A percentile compares a stretch with the other conserved stretches of the same genome.
These are phyloP conservation scores for Pachliopta kotzebuea DNA, from an alignment of 2,888 invertebrate species.

Conservation along the genomic window DNA sequence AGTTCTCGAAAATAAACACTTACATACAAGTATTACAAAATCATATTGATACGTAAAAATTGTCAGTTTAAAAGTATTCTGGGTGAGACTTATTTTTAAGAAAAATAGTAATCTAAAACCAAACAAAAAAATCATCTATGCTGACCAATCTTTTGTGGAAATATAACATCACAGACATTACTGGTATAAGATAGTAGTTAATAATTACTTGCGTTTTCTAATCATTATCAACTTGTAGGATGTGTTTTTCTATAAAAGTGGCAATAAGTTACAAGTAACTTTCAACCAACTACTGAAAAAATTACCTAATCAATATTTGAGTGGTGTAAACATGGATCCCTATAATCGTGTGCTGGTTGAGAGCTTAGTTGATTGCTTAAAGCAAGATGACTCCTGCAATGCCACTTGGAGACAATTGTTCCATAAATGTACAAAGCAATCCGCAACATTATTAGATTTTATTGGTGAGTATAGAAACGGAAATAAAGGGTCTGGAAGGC, in stretches of 20 bases:
- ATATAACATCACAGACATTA: too few species aligned
- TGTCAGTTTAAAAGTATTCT: too few species aligned
- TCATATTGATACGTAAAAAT: too few species aligned
- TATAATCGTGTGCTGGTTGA: constrained; percentile 80
- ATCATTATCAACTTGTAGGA: constrained; percentile 50
- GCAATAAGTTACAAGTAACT: constrained; percentile 71
- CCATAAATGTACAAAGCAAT: constrained; percentile 83
- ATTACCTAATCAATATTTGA: constrained; percentile 75
- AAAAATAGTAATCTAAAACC: too few species aligned
- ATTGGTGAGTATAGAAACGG: constrained; percentile 63
- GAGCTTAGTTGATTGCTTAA: constrained; percentile 81
- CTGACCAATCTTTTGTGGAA: too few species aligned
- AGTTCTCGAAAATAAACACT: too few species aligned
- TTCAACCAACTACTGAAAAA: constrained; percentile 85
- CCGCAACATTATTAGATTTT: constrained; percentile 82
- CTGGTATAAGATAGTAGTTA: not conserved
- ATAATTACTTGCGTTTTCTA: not conserved
- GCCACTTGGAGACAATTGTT: constrained; percentile 85
- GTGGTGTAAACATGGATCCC: constrained; percentile 63
- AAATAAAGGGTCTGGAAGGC: not conserved
- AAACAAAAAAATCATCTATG: too few species aligned
- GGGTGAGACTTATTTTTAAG: too few species aligned
- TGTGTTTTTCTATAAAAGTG: constrained; percentile 67
- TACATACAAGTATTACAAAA: too few species aligned
- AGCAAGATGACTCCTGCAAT: constrained; percentile 82